phyloP scores from a whole-genome alignment of 2,888 invertebrate species.

The Halocaridina rubra region DNA sequence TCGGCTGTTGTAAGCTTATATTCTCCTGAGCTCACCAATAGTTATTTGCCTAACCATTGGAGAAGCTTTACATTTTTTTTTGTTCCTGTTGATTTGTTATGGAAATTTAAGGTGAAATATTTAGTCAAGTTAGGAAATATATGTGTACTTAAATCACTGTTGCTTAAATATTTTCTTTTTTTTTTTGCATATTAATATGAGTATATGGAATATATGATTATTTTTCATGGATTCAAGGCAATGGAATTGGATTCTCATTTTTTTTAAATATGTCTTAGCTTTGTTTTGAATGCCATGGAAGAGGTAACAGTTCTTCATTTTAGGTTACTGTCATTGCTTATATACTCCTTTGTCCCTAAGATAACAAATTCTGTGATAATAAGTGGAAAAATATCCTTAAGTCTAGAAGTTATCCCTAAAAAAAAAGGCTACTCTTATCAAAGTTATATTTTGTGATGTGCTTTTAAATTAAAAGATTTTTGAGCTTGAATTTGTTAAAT shows the following conservation, averaged over 20 bases:
- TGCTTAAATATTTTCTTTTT: too few relatives aligned
- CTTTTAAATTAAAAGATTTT: neutral
- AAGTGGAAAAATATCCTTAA: neutral
- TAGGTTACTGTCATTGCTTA: neutral
- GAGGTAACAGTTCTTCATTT: too few relatives aligned
- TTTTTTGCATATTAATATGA: neutral
- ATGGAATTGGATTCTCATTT: neutral
- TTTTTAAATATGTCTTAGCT: too few relatives aligned
- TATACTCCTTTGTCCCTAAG: neutral
- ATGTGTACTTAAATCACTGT: slow-evolving; percentile 38
- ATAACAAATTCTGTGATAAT: neutral
- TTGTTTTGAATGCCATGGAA: neutral
- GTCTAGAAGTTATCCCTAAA: neutral
- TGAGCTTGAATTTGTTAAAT: neutral
- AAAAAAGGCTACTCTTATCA: neutral
- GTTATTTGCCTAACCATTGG: slow-evolving; percentile 50
- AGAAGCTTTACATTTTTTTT: slow-evolving; percentile 24
- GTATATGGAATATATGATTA: neutral
- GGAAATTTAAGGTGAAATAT: slow-evolving; percentile 28
- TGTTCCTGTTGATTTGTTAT: slow-evolving; percentile 50
- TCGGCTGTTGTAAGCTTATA: slow-evolving; percentile 22
- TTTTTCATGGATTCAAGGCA: too few relatives aligned
- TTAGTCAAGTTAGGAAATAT: slow-evolving; percentile 25
- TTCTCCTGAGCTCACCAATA: slow-evolving; percentile 27
- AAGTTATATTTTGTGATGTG: neutral